phyloP scores from a whole-genome alignment of 2,888 invertebrate genomes.

The Galerucella nymphaeae region DNA sequence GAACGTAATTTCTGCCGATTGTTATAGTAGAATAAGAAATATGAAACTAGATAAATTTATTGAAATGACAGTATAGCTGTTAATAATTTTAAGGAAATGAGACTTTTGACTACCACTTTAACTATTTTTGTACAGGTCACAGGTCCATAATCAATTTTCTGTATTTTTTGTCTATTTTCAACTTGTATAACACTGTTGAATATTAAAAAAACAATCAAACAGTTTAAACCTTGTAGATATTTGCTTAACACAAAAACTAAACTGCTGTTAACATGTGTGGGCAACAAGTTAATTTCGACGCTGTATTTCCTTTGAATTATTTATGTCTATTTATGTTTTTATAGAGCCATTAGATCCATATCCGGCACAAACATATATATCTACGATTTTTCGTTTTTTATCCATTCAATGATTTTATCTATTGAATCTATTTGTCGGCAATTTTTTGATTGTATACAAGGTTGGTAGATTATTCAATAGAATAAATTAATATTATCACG shows the following conservation, averaged over 20 bases:
- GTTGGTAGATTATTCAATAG: not conserved
- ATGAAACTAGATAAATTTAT: too few species aligned
- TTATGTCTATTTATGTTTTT: constrained; percentile 2
- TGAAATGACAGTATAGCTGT: too few species aligned
- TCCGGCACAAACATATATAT: not conserved
- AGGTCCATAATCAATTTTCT: too few species aligned
- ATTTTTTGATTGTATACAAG: not conserved
- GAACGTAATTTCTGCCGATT: too few species aligned
- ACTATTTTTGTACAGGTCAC: too few species aligned
- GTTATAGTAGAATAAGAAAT: too few species aligned
- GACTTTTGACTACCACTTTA: too few species aligned
- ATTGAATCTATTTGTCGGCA: not conserved
- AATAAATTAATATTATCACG: not conserved
- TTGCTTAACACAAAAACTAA: not conserved
- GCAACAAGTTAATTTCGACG: not conserved
- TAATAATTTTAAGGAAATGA: too few species aligned
- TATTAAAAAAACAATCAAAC: not conserved
- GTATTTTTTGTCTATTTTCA: too few species aligned
- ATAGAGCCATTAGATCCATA: not conserved
- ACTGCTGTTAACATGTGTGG: not conserved
- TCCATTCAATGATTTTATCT: not conserved
- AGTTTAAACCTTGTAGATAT: constrained; percentile 4
- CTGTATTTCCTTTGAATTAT: not conserved
- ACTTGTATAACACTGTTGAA: not conserved
- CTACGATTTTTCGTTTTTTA: not conserved